Base-by-base conservation (phyloP, 2,797 vertebrate genomes). In the Anniella stebbinsi region DNA sequence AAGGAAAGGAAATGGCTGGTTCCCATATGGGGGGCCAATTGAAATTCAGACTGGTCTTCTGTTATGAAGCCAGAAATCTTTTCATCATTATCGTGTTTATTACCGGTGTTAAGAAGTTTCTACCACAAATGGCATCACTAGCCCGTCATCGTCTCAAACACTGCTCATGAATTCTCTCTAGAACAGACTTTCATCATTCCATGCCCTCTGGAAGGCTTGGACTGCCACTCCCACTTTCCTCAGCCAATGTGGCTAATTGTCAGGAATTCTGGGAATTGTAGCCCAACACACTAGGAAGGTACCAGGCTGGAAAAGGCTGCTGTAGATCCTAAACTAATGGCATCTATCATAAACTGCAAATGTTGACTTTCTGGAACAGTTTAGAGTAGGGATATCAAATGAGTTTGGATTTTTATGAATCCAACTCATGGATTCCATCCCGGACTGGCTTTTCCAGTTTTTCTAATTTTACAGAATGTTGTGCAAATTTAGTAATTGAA, bases 1-100 rank as follows among this genome's bases (percentile, higher is more conserved):
- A 82, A 94, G 94, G 94, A 92, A n/a, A 36, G 88, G 72, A 85
- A 95, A 85, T 89, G 90, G 94, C 93, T 90, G 88, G 84, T 89
- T 96, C 95, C 38, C 92, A 45, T 67, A 95, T 21, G 63, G 95
- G 95, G 85, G 94, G 92, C 45, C 0, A 2, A 92, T 91, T 94
- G 93, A 94, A 95, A 92, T 96, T 95, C 95, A 97, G 96, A 78
- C 86, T 7, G 28, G 54, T 67, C 93, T 95, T 95, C 95, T 96
- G 92, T 93, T 95, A 92, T 83, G 76, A 89, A 48, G 95, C 90
- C 95, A 93, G 93, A 80, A 90, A 92, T 92, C 91, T 94, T 87
- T 95, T 96, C 95, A 95, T 93, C 72, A 3, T 51, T 84, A 88
- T 88, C 95, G 33, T 93, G 92, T 82, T 94, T 95, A 94, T 95